Evolutionary conservation across 2,888 invertebrate genomes (phyloP), one percentile per base, ranked within the genome.

Genomic region (Horisme vitalbata): DNA sequence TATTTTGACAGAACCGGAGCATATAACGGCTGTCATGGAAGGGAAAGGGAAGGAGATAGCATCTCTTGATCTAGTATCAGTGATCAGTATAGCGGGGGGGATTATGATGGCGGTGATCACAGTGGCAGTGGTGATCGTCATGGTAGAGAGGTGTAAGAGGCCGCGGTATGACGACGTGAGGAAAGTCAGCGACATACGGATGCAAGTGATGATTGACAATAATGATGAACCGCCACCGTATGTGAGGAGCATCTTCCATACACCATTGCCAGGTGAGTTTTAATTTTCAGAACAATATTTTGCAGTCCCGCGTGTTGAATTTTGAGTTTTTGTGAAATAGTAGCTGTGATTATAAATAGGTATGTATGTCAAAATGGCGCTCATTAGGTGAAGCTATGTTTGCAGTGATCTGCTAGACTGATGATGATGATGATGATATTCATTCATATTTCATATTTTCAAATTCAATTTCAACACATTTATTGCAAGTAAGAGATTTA

Each of bases 1-100:
- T 84, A 87, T 90, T 83, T 89, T 90, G 75, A 90, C 90, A 85
- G 90, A 90, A 59, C 90, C 90, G 52, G 90, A 90, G 71, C 90
- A 90, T 68, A 90, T 90, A 52, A 90, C 90, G 8, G 89, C 90
- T 37, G 85, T 90, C 27, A 85, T 89, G 79, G 85, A 75, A 52
- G 89, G 88, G 10, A 89, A 83, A 57, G 84, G 74, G 24, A 74
- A 71, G 39, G 84, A 85, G 14, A 76, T 72, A 43, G 69, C 78
- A 0, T 84, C 89, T 37, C 73, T 87, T 47, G 84, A 87, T 62
- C 72, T 90, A 35, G 71, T 89, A 61, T 90, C 90, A 23, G 86
- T 90, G 43, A 78, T 90, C 61, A 85, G 90, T 63, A 89, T 91
- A 61, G 90, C 84, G 13, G 90, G 89, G 45, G 90, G 91, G 8